Conservation (phyloP, 2,888 invertebrate genomes). For the Acleris holmiana region DNA sequence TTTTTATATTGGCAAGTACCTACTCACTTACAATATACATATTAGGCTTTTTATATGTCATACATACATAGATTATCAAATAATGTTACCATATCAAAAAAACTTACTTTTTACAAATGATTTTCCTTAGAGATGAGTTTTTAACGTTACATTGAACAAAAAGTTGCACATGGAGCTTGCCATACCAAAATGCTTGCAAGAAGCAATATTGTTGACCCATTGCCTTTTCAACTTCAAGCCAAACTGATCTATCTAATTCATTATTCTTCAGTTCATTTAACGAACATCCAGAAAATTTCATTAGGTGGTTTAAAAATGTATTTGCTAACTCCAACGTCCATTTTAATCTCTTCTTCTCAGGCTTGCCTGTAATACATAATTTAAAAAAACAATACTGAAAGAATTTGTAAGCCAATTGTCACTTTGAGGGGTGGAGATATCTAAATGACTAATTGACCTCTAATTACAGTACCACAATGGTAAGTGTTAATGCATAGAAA, state of each 20-base stretch:
- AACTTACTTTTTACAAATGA: conserved; percentile 39
- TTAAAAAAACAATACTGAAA: conserved; percentile 4
- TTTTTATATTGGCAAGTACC: too few species aligned
- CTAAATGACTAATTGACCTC: not conserved
- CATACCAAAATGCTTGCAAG: conserved; percentile 36
- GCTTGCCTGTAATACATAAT: conserved; percentile 33
- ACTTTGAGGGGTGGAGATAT: not conserved
- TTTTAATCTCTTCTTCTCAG: conserved; percentile 22
- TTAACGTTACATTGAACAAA: conserved; percentile 35
- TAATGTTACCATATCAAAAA: not conserved
- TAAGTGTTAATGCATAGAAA: too few species aligned
- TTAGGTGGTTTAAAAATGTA: conserved; percentile 22
- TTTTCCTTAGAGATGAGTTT: conserved; percentile 26
- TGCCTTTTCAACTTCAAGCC: conserved; percentile 34
- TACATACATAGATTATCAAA: not conserved
- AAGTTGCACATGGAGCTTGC: conserved; percentile 37
- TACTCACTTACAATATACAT: too few species aligned
- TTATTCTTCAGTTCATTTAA: conserved; percentile 36
- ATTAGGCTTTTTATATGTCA: too few species aligned
- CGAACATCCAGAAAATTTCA: conserved; percentile 22
- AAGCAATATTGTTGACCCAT: conserved; percentile 14
- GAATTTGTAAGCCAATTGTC: not conserved
- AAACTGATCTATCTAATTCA: conserved; percentile 29
- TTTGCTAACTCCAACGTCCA: conserved; percentile 39
- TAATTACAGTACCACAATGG: too few species aligned